A percentile compares a stretch with the other conserved stretches of the same genome.
Conservation (phyloP, 2,888 invertebrate genomes). For the Caenorhabditis japonica region DNA sequence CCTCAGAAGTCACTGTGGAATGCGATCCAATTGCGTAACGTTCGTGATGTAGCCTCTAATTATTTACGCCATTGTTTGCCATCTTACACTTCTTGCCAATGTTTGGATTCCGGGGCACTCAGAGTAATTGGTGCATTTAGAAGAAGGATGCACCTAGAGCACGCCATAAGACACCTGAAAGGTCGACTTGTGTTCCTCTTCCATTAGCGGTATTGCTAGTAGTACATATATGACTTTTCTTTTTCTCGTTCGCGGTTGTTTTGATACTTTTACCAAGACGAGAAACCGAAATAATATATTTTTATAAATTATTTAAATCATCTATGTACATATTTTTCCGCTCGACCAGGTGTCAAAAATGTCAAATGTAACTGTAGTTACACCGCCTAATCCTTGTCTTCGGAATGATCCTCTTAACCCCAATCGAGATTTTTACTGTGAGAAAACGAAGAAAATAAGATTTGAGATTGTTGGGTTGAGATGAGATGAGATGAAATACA, state of each 20-base stretch:
- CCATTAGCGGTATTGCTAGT: not conserved
- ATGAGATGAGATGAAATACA: too few species aligned
- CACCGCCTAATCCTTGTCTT: constrained; percentile 30
- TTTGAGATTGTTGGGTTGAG: not conserved
- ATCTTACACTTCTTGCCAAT: constrained; percentile 40
- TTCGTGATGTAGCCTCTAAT: constrained; percentile 39
- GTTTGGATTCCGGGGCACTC: constrained; percentile 50
- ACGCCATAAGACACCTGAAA: constrained; percentile 5
- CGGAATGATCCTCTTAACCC: constrained; percentile 50
- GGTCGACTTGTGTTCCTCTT: constrained; percentile 6
- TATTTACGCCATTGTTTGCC: constrained; percentile 42
- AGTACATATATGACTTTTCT: not conserved
- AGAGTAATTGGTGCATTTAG: constrained; percentile 46
- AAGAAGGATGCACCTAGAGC: constrained; percentile 4
- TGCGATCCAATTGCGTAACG: constrained; percentile 42
- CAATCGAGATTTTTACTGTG: constrained; percentile 36
- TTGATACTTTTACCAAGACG: too few species aligned
- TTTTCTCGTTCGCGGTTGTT: not conserved
- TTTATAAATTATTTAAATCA: too few species aligned
- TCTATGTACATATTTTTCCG: constrained; percentile 6
- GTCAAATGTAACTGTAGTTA: constrained; percentile 21
- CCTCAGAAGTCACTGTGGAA: constrained; percentile 32
- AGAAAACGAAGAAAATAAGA: constrained; percentile 21
- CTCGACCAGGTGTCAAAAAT: constrained; percentile 27
- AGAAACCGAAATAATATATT: too few species aligned